These are phyloP conservation scores for Mesoclemmys tuberculata DNA, from an alignment of 2,113 vertebrate genomes.

Conservation along the genomic window DNA sequence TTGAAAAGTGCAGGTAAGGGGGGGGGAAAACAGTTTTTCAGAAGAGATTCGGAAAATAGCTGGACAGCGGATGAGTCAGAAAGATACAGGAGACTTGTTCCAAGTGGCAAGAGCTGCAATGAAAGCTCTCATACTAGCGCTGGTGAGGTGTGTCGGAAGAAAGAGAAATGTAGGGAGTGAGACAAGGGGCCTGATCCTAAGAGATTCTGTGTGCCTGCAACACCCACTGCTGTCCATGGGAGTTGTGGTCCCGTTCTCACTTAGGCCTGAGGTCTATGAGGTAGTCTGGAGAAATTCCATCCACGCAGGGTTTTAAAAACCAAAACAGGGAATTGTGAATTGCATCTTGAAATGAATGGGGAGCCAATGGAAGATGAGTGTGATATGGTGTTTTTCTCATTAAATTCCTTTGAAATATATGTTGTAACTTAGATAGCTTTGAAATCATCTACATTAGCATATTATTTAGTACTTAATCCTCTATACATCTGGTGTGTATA, in stretches of 20 bases:
- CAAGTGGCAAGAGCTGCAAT: neutral
- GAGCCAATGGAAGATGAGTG: neutral
- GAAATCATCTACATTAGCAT: neutral
- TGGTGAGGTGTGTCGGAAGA: neutral
- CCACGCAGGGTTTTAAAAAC: neutral
- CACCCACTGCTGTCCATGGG: neutral
- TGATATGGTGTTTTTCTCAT: neutral
- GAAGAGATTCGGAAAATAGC: neutral
- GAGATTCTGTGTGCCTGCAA: neutral
- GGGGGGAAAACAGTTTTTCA: neutral
- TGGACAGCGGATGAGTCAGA: neutral
- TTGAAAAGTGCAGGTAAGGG: neutral
- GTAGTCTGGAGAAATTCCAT: neutral
- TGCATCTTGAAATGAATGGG: neutral
- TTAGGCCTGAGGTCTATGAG: neutral
- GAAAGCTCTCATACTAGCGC: rapidly evolving
- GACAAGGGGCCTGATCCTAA: neutral
- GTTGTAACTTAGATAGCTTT: neutral
- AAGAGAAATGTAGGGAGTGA: neutral
- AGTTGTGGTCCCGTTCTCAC: neutral
- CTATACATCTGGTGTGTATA: slow-evolving; percentile 10
- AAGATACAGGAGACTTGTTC: neutral
- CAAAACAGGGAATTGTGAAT: neutral
- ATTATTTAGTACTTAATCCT: neutral
- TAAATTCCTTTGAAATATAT: neutral